Evolutionary conservation across 2,113 vertebrate species (phyloP).

Genomic region (Pedetes capensis): DNA sequence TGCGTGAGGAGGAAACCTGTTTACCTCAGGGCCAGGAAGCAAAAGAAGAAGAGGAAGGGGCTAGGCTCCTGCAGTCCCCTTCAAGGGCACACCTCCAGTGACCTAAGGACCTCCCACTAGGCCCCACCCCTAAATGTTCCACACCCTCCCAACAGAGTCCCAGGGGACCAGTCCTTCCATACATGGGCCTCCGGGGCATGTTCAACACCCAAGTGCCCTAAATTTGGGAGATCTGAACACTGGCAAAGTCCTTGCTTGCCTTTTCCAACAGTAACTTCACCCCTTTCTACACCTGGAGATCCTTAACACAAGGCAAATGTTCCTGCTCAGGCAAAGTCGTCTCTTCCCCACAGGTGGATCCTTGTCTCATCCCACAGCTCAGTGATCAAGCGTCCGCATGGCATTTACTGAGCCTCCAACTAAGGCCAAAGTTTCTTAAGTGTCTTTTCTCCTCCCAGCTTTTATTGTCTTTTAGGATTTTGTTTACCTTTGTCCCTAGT

Average conservation of each 20-base stretch:
- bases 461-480: background rate
- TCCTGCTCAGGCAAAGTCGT: too few species aligned
- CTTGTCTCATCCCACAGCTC: too few species aligned
- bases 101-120: background rate
- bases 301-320: background rate
- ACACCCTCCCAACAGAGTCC: background rate
- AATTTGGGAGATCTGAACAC: too few species aligned
- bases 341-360: background rate
- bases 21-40: background rate
- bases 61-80: background rate
- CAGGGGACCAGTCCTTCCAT: background rate
- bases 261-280: too few species aligned
- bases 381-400: rapidly evolving
- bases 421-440: background rate
- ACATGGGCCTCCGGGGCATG: background rate
- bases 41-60: background rate
- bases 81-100: background rate
- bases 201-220: background rate
- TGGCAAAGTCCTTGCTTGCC: rapidly evolving
- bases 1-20: background rate
- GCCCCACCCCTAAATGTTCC: background rate
- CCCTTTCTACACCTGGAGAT: background rate
- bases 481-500: background rate
- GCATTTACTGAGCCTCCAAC: background rate
- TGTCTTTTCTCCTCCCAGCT: background rate